Evolutionary conservation across 2,888 invertebrate species (phyloP).

Genomic region (Rugalucina vietnamica): DNA sequence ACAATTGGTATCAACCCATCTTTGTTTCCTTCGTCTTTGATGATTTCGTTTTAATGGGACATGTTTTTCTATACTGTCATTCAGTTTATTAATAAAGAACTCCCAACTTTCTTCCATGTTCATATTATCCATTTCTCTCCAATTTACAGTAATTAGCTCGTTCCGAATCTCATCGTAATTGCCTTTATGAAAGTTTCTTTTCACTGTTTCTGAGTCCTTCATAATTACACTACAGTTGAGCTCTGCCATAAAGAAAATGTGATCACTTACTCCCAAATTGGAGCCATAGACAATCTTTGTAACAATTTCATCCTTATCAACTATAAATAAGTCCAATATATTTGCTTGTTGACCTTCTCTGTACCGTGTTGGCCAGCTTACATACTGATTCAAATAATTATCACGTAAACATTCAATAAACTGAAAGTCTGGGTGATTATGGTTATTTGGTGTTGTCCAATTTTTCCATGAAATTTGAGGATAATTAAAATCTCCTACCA

Average conservation of each 20-base stretch:
- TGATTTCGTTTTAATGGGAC: background rate
- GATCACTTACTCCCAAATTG: constrained; percentile 12
- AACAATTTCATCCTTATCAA: constrained; percentile 7
- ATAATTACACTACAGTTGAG: background rate
- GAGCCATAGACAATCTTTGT: background rate
- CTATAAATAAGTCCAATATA: constrained; percentile 8
- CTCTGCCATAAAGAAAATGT: constrained; percentile 3
- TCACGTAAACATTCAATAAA: constrained; percentile 8
- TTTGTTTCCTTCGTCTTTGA: background rate
- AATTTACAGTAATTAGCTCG: background rate
- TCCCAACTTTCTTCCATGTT: background rate
- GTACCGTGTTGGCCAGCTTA: constrained; percentile 1
- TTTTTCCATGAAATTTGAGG: constrained; percentile 1
- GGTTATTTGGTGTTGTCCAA: constrained; percentile 9
- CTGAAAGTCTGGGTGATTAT: background rate
- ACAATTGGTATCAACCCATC: no score
- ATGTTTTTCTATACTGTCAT: no score
- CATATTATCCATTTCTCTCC: background rate
- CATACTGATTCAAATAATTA: background rate
- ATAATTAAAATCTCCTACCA: constrained; percentile 21
- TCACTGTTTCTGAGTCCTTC: background rate
- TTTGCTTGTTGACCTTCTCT: constrained; percentile 6
- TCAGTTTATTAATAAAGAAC: background rate
- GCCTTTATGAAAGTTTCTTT: background rate
- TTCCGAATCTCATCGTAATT: background rate